A percentile compares a stretch with the other conserved stretches of the same genome.
phyloP scores from a whole-genome alignment of 2,888 invertebrate genomes.

The Xanthia togata region DNA sequence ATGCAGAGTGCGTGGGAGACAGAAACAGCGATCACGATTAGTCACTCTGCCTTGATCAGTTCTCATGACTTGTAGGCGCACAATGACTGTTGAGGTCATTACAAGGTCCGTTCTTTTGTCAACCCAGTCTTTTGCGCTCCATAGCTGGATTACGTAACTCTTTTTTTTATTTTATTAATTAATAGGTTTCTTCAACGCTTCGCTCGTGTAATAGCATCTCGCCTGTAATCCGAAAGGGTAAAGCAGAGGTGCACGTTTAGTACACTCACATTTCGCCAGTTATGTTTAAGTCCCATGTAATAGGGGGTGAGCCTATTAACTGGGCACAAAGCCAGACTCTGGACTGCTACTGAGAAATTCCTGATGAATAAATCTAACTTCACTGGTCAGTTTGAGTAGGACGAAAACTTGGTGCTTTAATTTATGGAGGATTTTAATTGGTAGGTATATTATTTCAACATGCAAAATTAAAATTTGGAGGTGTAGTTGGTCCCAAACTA shows the following conservation, averaged over 20 bases:
- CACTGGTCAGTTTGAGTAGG: too few relatives aligned
- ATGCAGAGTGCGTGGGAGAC: constrained; percentile 27
- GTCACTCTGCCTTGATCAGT: constrained; percentile 34
- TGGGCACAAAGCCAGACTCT: neutral
- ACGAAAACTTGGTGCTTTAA: neutral
- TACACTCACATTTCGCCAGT: neutral
- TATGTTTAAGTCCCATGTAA: neutral
- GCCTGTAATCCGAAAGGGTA: too few relatives aligned
- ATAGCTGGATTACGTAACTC: neutral
- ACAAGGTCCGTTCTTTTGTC: constrained; percentile 6
- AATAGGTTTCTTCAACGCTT: too few relatives aligned
- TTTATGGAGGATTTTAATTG: neutral
- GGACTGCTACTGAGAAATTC: neutral
- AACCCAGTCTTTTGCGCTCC: neutral
- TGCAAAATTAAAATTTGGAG: too few relatives aligned
- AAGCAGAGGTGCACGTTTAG: neutral
- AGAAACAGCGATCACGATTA: constrained; percentile 11
- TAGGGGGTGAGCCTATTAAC: neutral
- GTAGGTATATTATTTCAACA: too few relatives aligned
- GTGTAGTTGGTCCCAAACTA: too few relatives aligned
- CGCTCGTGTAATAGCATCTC: too few relatives aligned
- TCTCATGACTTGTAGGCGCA: constrained; percentile 17
- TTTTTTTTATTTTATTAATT: too few relatives aligned
- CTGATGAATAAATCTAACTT: too few relatives aligned
- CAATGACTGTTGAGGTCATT: constrained; percentile 8